Conservation (phyloP, 2,113 vertebrate species). For the Rhabdomys dilectus region DNA sequence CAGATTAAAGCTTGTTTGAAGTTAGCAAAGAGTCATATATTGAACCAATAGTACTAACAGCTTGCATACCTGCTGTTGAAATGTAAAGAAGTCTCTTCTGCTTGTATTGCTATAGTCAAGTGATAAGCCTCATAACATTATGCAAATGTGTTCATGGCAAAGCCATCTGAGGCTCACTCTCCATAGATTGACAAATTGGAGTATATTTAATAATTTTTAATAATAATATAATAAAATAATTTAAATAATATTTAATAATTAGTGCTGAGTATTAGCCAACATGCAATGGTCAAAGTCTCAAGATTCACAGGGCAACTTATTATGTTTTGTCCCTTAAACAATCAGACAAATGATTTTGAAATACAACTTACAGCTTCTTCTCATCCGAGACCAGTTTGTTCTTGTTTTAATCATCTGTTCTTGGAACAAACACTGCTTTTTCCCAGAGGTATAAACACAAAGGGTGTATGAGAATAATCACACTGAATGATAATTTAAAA, state of each 20-base stretch:
- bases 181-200: neutral
- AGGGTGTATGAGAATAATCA: neutral
- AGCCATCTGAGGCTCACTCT: neutral
- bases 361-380: slow-evolving; percentile 29
- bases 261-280: neutral
- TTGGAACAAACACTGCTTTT: slow-evolving; percentile 37
- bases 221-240: too few species aligned
- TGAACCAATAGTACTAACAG: neutral
- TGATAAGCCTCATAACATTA: neutral
- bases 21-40: neutral
- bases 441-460: neutral
- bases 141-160: neutral
- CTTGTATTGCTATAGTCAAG: neutral
- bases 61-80: neutral
- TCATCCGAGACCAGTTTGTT: slow-evolving; percentile 60
- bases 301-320: slow-evolving; percentile 43
- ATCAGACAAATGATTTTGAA: slow-evolving; percentile 62
- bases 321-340: slow-evolving; percentile 44
- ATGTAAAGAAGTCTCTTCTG: neutral
- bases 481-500: slow-evolving; percentile 33
- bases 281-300: slow-evolving; percentile 22
- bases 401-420: slow-evolving; percentile 58
- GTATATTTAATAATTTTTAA: slow-evolving; percentile 28
- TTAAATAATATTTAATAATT: neutral
- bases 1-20: slow-evolving; percentile 13